Evolutionary conservation across 2,797 vertebrate genomes (phyloP), one percentile per base, ranked within the genome.

Genomic region (Argyrosomus regius): DNA sequence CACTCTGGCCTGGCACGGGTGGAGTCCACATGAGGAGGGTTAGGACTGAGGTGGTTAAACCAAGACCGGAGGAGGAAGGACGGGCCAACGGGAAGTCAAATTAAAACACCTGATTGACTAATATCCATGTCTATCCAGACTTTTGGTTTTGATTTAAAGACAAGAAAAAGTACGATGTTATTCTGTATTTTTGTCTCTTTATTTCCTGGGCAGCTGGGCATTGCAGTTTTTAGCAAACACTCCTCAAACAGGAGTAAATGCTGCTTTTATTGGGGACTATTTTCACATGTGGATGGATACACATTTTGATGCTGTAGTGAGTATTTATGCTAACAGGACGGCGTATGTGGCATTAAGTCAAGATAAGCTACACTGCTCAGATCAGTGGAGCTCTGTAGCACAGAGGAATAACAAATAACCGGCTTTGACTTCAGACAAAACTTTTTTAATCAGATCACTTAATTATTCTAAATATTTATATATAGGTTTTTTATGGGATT

Each of bases 1-100:
- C 77, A 61, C 80, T 61, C 26, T 43, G 64, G 68, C 31, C 68
- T 5, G 46, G 46, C 0, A 20, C 39, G 9, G 57, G 45, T 8
- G 8, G 45, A 9, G 52, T 3, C 22, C 8, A 20, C 71, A 57
- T 60, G 64, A 65, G 53, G 53, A 58, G 53, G 35, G 48, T 61
- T 17, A 59, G 39, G 73, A 35, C n/a, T 1, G 31, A 77, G 43
- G 26, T 12, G 60, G 63, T 20, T 16, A 41, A 49, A 41, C 45
- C 8, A 5, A 24, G 4, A 50, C 20, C 2, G 57, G 26, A 12
- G 50, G 13, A 68, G 0, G 4, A 0, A 14, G 13, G 46, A 28
- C 4, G 20, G 20, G 14, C 13, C 4, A 17, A 16, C 18, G 2
- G 31, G 16, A 63, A 35, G 65, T 45, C 52, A 0, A 16, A 16